Evolutionary conservation across 2,797 vertebrate species (phyloP).

Genomic region (Perdix hodgsoniae): DNA sequence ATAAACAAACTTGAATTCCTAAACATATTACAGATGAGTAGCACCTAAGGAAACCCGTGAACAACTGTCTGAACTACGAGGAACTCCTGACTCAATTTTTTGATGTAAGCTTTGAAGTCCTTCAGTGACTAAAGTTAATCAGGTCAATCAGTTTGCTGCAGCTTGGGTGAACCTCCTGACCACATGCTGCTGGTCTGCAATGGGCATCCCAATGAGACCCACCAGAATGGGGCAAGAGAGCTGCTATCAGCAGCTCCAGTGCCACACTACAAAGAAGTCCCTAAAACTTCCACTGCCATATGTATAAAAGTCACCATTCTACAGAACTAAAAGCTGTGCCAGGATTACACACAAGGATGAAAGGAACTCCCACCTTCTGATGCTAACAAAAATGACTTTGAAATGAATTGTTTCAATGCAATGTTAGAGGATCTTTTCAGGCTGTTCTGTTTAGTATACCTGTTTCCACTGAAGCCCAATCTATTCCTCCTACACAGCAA

Average conservation of each 20-base stretch:
- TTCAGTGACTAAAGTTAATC: neutral
- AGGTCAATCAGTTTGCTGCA: neutral
- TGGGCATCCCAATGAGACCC: neutral
- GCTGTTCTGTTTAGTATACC: neutral
- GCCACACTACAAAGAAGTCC: neutral
- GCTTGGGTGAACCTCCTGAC: neutral
- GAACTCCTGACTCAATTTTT: neutral
- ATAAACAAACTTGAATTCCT: constrained; percentile 18
- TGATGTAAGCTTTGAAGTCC: neutral
- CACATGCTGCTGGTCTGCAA: rapidly evolving
- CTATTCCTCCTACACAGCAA: neutral
- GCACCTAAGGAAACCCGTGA: neutral
- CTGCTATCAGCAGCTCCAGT: neutral
- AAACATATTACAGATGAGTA: neutral
- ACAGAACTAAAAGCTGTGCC: neutral
- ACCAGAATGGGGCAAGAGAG: neutral
- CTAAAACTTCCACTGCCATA: neutral
- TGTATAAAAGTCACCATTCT: neutral
- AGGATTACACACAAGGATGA: neutral
- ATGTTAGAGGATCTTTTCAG: neutral
- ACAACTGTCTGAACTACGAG: neutral
- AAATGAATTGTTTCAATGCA: neutral
- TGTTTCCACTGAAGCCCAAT: neutral
- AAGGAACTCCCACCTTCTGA: neutral
- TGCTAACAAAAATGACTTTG: neutral